A percentile compares a stretch with the other conserved stretches of the same genome.
Evolutionary conservation across 2,888 invertebrate species (phyloP).

Genomic region (Tenthredo distinguenda): DNA sequence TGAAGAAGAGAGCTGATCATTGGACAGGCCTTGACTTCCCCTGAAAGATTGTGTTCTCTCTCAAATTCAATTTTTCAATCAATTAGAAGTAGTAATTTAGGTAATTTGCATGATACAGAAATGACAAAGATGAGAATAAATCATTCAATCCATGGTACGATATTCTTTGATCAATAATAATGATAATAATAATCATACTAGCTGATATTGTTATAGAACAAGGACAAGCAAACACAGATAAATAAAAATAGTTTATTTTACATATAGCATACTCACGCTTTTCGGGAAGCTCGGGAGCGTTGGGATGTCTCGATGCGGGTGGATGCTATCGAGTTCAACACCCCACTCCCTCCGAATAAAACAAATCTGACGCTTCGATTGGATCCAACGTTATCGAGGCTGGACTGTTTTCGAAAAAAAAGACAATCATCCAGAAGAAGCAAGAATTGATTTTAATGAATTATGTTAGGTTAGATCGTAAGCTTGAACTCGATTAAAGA

Average conservation of each 20-base stretch:
- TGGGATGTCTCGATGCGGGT: neutral
- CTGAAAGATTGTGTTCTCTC: constrained; percentile 73
- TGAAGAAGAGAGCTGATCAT: constrained; percentile 80
- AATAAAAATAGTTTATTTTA: neutral
- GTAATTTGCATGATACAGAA: neutral
- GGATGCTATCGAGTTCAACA: constrained; percentile 1
- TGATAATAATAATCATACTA: neutral
- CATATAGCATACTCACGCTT: neutral
- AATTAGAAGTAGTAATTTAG: neutral
- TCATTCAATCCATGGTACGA: neutral
- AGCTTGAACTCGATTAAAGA: neutral
- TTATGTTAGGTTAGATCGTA: neutral
- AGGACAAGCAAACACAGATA: neutral
- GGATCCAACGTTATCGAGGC: constrained; percentile 20
- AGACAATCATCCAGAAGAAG: neutral
- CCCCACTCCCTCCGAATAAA: constrained; percentile 25
- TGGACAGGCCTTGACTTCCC: constrained; percentile 84
- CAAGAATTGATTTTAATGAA: neutral
- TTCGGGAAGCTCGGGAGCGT: constrained; percentile 25
- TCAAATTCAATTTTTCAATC: neutral
- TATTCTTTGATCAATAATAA: neutral
- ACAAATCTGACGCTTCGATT: constrained; percentile 4
- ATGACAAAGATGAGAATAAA: neutral
- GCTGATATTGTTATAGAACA: neutral
- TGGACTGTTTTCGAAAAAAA: neutral